These are phyloP conservation scores for Belonocnema kinseyi DNA, from an alignment of 1,140 invertebrate species.

Conservation along the genomic window DNA sequence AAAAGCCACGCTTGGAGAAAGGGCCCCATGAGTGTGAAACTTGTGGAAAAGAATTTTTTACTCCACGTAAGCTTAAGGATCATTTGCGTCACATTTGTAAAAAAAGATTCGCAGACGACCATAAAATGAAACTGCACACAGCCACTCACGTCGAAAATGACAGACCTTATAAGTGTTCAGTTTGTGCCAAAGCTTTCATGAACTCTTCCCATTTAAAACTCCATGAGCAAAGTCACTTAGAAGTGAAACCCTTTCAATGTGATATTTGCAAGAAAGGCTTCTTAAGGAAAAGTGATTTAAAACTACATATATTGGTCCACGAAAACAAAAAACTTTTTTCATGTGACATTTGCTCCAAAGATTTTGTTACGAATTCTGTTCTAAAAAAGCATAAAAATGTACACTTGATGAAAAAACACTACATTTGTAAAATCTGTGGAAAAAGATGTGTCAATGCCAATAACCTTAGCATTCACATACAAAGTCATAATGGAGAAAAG, in stretches of 20 bases:
- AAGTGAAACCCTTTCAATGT: background rate
- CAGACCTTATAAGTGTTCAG: background rate
- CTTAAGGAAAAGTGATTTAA: background rate
- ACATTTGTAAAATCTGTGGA: constrained; percentile 15
- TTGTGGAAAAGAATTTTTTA: background rate
- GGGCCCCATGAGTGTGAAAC: background rate
- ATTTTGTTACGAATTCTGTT: background rate
- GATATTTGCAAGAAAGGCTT: too few species aligned
- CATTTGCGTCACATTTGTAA: background rate
- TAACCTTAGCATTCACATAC: constrained; percentile 6
- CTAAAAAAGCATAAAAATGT: background rate
- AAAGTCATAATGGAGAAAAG: background rate
- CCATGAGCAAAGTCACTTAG: background rate
- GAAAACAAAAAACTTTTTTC: background rate
- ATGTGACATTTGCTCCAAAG: background rate
- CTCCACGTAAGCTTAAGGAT: background rate
- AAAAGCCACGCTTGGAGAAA: background rate
- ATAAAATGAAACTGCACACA: background rate
- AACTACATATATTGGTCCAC: too few species aligned
- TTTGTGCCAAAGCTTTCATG: background rate
- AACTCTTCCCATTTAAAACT: background rate
- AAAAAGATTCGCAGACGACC: background rate
- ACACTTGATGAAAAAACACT: background rate
- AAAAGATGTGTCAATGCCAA: constrained; percentile 1
- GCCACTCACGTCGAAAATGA: background rate